Evolutionary conservation across 2,797 vertebrate species (phyloP).

Genomic region (Enteromius afrohamiltoni): DNA sequence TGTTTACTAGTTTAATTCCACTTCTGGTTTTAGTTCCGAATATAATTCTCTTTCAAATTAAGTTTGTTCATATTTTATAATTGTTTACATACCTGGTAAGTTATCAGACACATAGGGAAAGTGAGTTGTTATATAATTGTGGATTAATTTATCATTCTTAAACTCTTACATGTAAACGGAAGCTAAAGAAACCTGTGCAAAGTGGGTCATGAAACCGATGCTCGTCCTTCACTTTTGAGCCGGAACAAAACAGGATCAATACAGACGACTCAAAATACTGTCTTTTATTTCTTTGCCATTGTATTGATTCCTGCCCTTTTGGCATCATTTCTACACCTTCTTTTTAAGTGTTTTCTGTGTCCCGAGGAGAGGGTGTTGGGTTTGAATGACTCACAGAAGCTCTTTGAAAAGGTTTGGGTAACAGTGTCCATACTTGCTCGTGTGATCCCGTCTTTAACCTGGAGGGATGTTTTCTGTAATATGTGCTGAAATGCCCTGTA

Average conservation of each 20-base stretch:
- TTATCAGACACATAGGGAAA: background rate
- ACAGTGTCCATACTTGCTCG: slow-evolving; percentile 16
- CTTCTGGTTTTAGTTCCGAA: background rate
- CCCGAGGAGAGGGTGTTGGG: slow-evolving; percentile 15
- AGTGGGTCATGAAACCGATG: slow-evolving; percentile 1
- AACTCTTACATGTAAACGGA: background rate
- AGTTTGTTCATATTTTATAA: too few relatives aligned
- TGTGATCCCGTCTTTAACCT: background rate
- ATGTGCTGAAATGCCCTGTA: background rate
- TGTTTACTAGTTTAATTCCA: background rate
- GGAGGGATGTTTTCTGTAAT: background rate
- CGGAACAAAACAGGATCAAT: background rate
- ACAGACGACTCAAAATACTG: background rate
- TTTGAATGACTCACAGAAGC: slow-evolving; percentile 16
- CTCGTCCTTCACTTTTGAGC: background rate
- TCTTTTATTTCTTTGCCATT: background rate
- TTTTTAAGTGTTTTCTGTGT: background rate
- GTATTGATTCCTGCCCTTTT: too few relatives aligned
- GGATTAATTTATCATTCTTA: background rate
- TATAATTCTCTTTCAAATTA: background rate
- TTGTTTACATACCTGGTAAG: too few relatives aligned
- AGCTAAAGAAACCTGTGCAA: background rate
- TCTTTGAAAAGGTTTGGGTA: slow-evolving; percentile 6
- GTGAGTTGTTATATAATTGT: background rate
- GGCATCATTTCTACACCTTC: background rate